phyloP scores from a whole-genome alignment of 1,140 invertebrate species.

The Phymorhynchus buccinoides region DNA sequence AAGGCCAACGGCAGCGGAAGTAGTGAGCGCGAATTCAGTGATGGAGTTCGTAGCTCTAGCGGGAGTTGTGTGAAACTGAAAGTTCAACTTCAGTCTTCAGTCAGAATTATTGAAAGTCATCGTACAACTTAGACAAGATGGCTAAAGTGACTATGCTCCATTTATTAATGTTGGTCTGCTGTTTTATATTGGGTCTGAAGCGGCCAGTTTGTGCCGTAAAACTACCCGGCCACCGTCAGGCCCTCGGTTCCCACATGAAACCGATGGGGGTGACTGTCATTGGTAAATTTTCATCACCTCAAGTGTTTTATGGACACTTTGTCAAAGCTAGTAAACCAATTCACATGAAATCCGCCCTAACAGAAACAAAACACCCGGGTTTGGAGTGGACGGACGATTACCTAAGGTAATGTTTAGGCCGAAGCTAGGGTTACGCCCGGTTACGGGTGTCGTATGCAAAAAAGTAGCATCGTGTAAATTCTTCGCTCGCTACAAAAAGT shows the following conservation, averaged over 20 bases:
- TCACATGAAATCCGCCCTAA: constrained; percentile 57
- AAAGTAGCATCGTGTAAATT: no score
- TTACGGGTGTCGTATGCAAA: no score
- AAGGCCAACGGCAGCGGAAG: no score
- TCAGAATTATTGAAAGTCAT: no score
- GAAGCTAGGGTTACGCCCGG: constrained; percentile 1
- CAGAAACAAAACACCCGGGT: constrained; percentile 56
- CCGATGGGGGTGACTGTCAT: constrained; percentile 45
- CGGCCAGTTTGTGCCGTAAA: not conserved
- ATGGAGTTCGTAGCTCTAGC: no score
- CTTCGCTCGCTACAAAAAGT: no score
- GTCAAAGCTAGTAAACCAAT: constrained; percentile 55
- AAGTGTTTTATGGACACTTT: constrained; percentile 62
- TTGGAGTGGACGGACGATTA: constrained; percentile 70
- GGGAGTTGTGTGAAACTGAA: no score
- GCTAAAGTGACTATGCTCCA: not conserved
- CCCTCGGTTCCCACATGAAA: constrained; percentile 48
- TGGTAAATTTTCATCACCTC: constrained; percentile 57
- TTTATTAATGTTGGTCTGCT: not conserved
- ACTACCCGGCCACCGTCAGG: constrained; percentile 4
- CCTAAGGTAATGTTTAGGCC: constrained; percentile 51
- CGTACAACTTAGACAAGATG: no score
- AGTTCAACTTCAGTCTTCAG: no score
- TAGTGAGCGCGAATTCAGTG: no score
- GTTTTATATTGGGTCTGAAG: not conserved